Base-by-base conservation (phyloP, 1,140 invertebrate genomes). In the Drosophila funebris region DNA sequence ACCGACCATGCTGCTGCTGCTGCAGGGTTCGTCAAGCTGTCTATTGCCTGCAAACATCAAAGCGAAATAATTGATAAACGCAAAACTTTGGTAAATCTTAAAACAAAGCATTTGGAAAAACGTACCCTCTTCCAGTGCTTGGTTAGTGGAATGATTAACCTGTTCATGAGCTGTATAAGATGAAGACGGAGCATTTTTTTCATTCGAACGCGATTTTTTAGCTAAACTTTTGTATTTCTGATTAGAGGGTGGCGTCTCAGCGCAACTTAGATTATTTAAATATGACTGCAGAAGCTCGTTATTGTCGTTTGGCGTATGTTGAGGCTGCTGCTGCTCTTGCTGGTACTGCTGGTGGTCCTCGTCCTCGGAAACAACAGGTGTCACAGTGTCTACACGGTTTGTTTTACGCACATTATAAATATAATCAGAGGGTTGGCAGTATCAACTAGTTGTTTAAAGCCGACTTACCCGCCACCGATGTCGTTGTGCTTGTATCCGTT, bases 391-490 rank as follows among this genome's bases (percentile, higher is more conserved):
- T 87, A 82, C 82, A 88, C 82, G 78, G 78, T 89, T 81, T 84
- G 46, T 85, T 76, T 64, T 68, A 78, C 77, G 77, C 64, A 87
- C 68, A 82, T 87, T 79, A 88, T 88, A 67, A 83, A 88, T 87
- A 83, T 83, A 70, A 87, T 87, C 83, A 88, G 84, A 83, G 79
- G 83, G 75, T 89, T 88, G 84, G 78, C 84, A 88, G 83, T 88
- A 87, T 79, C 83, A 88, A 87, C 79, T 73, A 83, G 76, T 79
- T 11, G 60, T 43, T 61, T 41, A 46, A 57, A 56, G 58, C 27
- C 53, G 44, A 88, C 83, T 88, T 88, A 88, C 83, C 83, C 79
- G 84, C 76, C 52, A 89, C 52, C 43, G 76, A 89, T 33, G 66
- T 54, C 6, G 63, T 62, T 43, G 61, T 39, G 46, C 72, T 88